Percentiles rank a stretch among this genome's conserved stretches.
Conservation (phyloP, 1,140 invertebrate species). For the Notospermus geniculatus region DNA sequence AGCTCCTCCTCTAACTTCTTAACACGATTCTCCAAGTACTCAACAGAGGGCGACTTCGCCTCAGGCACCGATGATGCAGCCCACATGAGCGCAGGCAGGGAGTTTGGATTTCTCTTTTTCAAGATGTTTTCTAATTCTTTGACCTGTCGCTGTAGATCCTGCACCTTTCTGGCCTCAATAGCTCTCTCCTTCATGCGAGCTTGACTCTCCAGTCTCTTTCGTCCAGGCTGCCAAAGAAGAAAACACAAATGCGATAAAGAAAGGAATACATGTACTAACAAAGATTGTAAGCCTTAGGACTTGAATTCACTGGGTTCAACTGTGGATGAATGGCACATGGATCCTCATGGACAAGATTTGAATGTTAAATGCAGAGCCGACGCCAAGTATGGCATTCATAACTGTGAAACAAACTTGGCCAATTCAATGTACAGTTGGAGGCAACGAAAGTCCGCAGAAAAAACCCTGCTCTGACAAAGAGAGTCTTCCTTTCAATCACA, state of each 20-base stretch:
- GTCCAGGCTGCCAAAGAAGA: conserved; percentile 36
- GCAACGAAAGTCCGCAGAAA: too few species aligned
- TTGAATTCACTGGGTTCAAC: too few species aligned
- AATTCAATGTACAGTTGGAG: too few species aligned
- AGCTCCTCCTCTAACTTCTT: conserved; percentile 48
- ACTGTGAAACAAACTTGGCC: too few species aligned
- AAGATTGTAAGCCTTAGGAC: too few species aligned
- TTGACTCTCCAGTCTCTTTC: conserved; percentile 43
- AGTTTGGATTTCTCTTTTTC: conserved; percentile 47
- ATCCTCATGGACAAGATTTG: too few species aligned
- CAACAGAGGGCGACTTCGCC: conserved; percentile 21
- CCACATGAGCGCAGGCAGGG: conserved; percentile 49
- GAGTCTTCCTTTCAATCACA: too few species aligned
- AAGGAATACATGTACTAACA: too few species aligned
- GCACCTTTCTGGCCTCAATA: conserved; percentile 46
- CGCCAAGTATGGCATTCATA: too few species aligned
- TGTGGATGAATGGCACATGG: too few species aligned
- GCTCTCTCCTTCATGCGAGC: conserved; percentile 40
- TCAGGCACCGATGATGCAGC: conserved; percentile 38
- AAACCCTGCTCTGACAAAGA: too few species aligned
- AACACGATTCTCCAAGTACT: conserved; percentile 42
- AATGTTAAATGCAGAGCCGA: too few species aligned
- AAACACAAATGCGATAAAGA: neutral
- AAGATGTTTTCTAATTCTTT: conserved; percentile 53
- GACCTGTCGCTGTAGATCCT: conserved; percentile 53